Base-by-base conservation (phyloP, 2,888 invertebrate species). In the Drosophila gaucha region DNA sequence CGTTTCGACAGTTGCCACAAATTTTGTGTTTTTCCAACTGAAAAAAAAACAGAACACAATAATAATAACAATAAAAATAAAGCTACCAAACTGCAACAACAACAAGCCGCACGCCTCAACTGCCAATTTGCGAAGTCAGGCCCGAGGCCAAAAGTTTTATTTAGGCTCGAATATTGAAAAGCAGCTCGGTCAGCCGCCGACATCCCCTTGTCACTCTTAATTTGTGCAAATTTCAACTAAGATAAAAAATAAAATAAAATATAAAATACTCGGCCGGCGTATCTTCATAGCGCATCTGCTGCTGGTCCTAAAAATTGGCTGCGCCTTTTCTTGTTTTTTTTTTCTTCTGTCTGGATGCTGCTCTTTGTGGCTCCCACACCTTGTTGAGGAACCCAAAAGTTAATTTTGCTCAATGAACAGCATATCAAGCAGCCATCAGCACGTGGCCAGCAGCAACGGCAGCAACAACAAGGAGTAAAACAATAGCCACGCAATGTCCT, bases 341-440 rank as follows among this genome's bases (percentile, higher is more conserved):
- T 18, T 20, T n/a, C 18, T 20, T 28, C 10, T 20, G 14, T 18
- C 47, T 20, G 26, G 26, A 10, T 46, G 16, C 33, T 24, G 47
- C 10, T 16, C 24, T 35, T 66, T 59, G 28, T 43, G 41, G 39
- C 41, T 56, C 35, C 49, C 54, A 8, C 38, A 67, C 56, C 52
- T 64, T 59, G 39, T 35, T 26, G 38, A 14, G 9, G 36, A 20
- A 9, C 44, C 36, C 36, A 31, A 82, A 77, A 87, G 83, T 85
- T 85, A 84, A 84, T 87, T 84, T 87, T 82, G 83, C 66, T 63
- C 87, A 82, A 85, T 84, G 86, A 84, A 85, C 78, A 86, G 73
- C 79, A 64, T 79, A 83, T 86, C 86, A 77, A 69, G 78, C 65
- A 65, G 65, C 67, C 86, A 79, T 83, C 78, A 82, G 73, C 67